Base-by-base conservation (phyloP, 1,140 invertebrate species). In the Vanessa tameamea region DNA sequence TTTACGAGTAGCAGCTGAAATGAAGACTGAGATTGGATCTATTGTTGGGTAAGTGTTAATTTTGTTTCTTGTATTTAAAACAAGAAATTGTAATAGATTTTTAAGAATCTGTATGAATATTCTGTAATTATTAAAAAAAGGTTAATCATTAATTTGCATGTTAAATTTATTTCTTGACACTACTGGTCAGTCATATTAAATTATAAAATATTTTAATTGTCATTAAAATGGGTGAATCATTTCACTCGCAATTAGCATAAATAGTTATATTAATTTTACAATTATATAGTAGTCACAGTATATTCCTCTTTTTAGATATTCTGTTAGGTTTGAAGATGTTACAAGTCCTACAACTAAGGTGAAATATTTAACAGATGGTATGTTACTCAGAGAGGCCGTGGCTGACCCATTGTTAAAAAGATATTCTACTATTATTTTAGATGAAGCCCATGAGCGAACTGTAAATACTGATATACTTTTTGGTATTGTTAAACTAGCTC, bases 361-460 rank as follows among this genome's bases (percentile, higher is more conserved):
- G 11, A 96, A 97, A 87, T 99, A 96, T 93, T 93, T 99, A 82
- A 99, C 98, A 63, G 98, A 99, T 94, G 98, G 98, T 73, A 99
- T 99, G 97, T 92, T 99, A 76, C 93, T 99, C 1, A 90, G 98
- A 75, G 98, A 99, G 93, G 96, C 97, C 3, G 96, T 98, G 87
- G 87, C 89, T 72, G 96, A 97, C 89, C 94, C 95, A 53, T 89
- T 95, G 16, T 82, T 97, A 5, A 95, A 93, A 66, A 95, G 95
- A 75, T 99, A 99, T 89, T 96, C 95, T 16, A 93, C 98, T 31
- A 94, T 99, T 13, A 96, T 99, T 73, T 91, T 99, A 31, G 98
- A 99, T 93, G 98, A 99, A 93, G 98, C 97, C 74, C 98, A 99
- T 89, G 98, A 99, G 93, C 93, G 98, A 65, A 98, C 98, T 3